Evolutionary conservation across 2,113 vertebrate species (phyloP).

Genomic region (Acrocephalus arundinaceus): DNA sequence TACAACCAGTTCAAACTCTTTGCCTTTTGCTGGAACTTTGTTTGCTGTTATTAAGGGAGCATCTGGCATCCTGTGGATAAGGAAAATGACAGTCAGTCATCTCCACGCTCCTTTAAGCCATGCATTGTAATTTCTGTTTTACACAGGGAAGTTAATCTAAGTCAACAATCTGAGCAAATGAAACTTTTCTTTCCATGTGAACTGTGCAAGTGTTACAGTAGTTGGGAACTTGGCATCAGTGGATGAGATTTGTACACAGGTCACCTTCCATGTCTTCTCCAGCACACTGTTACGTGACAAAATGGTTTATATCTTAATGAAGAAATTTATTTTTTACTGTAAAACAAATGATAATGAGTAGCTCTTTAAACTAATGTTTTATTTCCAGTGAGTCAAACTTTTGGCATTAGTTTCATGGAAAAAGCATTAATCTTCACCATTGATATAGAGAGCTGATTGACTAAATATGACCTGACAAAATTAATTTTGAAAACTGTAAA

Average conservation of each 20-base stretch:
- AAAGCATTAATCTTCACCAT: slow-evolving; percentile 75
- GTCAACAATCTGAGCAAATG: not conserved
- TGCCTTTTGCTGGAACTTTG: not conserved
- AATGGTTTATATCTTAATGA: slow-evolving; percentile 66
- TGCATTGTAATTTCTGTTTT: not conserved
- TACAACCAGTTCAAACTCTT: not conserved
- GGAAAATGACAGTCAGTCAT: not conserved
- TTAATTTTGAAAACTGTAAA: slow-evolving; percentile 61
- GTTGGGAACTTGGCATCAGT: slow-evolving; percentile 14
- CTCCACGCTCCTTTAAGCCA: not conserved
- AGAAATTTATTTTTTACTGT: slow-evolving; percentile 68
- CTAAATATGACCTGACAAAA: slow-evolving; percentile 71
- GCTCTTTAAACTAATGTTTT: slow-evolving; percentile 74
- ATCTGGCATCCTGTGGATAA: rapidly evolving
- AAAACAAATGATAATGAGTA: slow-evolving; percentile 73
- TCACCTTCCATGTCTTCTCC: slow-evolving; percentile 36
- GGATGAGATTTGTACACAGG: slow-evolving; percentile 49
- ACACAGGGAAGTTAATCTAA: not conserved
- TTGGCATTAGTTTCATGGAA: slow-evolving; percentile 76
- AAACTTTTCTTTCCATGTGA: not conserved
- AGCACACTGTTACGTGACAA: slow-evolving; percentile 35
- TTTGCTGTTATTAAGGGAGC: not conserved
- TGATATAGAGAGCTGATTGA: slow-evolving; percentile 67
- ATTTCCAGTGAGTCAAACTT: slow-evolving; percentile 75
- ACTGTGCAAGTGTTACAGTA: not conserved